Base-by-base conservation (phyloP, 2,113 vertebrate species). In the Haemorhous mexicanus region DNA sequence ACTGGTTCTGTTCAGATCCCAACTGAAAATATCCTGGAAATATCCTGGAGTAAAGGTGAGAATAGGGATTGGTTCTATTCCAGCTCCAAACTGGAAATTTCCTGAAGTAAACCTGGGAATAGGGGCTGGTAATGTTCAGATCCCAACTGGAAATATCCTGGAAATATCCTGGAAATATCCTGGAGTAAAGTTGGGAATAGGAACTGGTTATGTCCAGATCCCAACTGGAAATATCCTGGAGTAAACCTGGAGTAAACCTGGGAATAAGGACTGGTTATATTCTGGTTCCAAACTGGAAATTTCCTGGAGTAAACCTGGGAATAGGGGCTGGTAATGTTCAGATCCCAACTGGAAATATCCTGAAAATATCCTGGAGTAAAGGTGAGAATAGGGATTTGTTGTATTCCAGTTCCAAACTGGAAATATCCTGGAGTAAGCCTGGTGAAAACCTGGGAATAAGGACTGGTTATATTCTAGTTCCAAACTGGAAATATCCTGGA, bases 371-470 rank as follows among this genome's bases (percentile, higher is more conserved):
- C 26, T 30, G 41, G 43, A 6, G 14, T 2, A 61, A 58, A 24
- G 1, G 7, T 32, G 15, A 39, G 26, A 58, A 8, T n/a, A 27
- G 27, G 43, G 20, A 39, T 7, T 32, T n/a, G 27, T 76, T 61
- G 1, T 32, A 0, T 24, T 39, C 5, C 4, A 7, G 4, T 0
- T n/a, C 53, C 33, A 2, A 46, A 13, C 2, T 47, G n/a, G 26
- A 56, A 58, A 44, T 27, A 16, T 7, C 11, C 11, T 39, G 43
- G 24, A 3, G 7, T 0, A 30, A 39, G 22, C 0, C 9, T 22
- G 17, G 59, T 11, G 49, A 6, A 5, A 63, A 41, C 6, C 12
- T 41, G 12, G 37, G 26, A 63, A 30, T 10, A 41, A 12, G 18
- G 18, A 37, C 13, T 28, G 24, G 24, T 47, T 8, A 23, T 32